Base-by-base conservation (phyloP, 2,888 invertebrate genomes). In the Leucophenga montana region DNA sequence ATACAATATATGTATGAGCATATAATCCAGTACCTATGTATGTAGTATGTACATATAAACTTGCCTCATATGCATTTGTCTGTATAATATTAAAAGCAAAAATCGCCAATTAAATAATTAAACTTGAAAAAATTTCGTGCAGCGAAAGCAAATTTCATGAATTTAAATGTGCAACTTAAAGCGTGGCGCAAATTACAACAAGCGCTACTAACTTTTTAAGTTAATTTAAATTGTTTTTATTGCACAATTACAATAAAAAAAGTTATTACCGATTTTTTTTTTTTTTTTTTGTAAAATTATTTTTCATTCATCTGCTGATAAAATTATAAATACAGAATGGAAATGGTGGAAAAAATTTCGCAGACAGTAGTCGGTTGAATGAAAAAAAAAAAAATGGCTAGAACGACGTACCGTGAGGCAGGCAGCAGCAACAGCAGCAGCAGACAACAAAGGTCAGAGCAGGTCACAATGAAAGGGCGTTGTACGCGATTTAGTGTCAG, bases 381-480 rank as follows among this genome's bases (percentile, higher is more conserved):
- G 73, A 71, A 67, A 78, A 71, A 44, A 67, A 68, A 64, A 74
- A 72, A 50, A 67, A 44, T 48, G 56, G 66, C 48, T 67, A 70
- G 61, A 66, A 71, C 61, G 48, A 31, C 33, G 22, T 54, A 64
- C 46, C 0, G 46, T 48, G 20, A 22, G 20, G 33, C 18, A 33
- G 39, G 22, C 64, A 14, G 27, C 73, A 50, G 73, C 75, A 76
- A 73, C 72, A 69, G 67, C 70, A 81, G 77, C 78, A 78, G 81
- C 82, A 85, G 87, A 86, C 87, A 87, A 85, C 87, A 88, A 88
- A 89, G 88, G 88, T 89, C 88, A 89, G 87, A 84, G 75, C 87
- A 89, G 89, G 88, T 89, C 89, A 89, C 85, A 87, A 83, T 85
- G 85, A 87, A 87, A 89, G 89, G 89, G 87, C 89, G 89, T 89